These are phyloP conservation scores for Gymnocypris eckloni DNA, from an alignment of 2,797 vertebrate species.

Conservation along the genomic window DNA sequence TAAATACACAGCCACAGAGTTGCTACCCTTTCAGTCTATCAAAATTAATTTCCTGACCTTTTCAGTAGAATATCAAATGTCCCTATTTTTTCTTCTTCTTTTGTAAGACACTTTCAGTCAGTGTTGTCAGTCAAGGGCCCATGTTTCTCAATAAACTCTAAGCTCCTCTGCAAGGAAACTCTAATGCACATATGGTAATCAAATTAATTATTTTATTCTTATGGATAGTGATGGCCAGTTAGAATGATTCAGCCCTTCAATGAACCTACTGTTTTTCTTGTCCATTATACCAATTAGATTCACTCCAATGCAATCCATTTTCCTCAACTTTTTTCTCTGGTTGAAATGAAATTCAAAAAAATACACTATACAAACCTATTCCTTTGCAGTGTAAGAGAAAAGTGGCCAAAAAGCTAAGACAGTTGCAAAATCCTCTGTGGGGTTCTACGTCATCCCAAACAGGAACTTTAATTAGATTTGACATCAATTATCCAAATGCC, in stretches of 20 bases:
- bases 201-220: slow-evolving; percentile 16
- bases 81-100: background rate
- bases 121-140: background rate
- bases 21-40: slow-evolving; percentile 16
- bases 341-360: slow-evolving; percentile 5
- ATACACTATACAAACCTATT: background rate
- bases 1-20: slow-evolving; percentile 2
- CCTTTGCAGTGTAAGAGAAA: background rate
- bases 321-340: slow-evolving; percentile 23
- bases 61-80: slow-evolving; percentile 38
- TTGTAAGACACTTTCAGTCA: background rate
- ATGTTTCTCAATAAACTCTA: slow-evolving; percentile 12
- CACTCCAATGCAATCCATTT: slow-evolving; percentile 8
- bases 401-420: slow-evolving; percentile 7
- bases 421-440: background rate
- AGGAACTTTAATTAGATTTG: slow-evolving; percentile 55
- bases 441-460: slow-evolving; percentile 3
- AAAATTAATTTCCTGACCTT: slow-evolving; percentile 51
- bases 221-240: slow-evolving; percentile 32
- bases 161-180: slow-evolving; percentile 18
- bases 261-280: slow-evolving; percentile 10
- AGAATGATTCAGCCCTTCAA: background rate
- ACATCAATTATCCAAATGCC: slow-evolving; percentile 44
- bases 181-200: slow-evolving; percentile 28
- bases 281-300: slow-evolving; percentile 41